phyloP scores from a whole-genome alignment of 2,888 invertebrate genomes.

The Amiota mariae region DNA sequence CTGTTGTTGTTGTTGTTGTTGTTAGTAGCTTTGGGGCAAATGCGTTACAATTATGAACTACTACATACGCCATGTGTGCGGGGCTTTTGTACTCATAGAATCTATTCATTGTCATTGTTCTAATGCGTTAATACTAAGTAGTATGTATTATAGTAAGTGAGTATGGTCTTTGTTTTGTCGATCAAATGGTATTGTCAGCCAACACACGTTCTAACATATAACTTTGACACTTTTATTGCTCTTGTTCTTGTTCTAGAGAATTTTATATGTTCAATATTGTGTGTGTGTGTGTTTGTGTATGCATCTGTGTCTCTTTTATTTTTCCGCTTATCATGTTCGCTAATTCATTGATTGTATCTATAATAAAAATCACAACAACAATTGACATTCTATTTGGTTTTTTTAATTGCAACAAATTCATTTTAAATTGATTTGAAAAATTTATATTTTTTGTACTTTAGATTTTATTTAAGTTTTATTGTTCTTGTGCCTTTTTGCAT shows the following conservation, averaged over 20 bases:
- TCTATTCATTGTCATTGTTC: too few relatives aligned
- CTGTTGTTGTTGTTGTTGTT: background rate
- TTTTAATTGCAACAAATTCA: background rate
- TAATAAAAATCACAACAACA: background rate
- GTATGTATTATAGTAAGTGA: too few relatives aligned
- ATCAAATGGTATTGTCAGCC: background rate
- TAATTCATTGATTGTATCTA: constrained; percentile 16
- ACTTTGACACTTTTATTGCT: constrained; percentile 30
- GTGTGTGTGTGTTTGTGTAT: background rate
- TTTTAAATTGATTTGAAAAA: constrained; percentile 7
- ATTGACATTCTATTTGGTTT: constrained; percentile 18
- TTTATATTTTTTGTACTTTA: background rate
- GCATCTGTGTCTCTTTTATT: background rate
- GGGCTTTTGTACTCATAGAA: too few relatives aligned
- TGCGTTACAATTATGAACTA: too few relatives aligned
- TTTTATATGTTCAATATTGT: background rate
- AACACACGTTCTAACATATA: background rate
- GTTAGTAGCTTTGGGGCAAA: background rate
- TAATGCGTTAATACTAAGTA: too few relatives aligned
- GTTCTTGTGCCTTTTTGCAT: too few relatives aligned
- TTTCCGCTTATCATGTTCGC: constrained; percentile 20
- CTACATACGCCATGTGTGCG: too few relatives aligned
- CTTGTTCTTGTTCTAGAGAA: constrained; percentile 4
- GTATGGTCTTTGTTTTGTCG: too few relatives aligned
- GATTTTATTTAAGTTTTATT: background rate